Conservation (phyloP, 2,797 vertebrate genomes). For the Lacerta bilineata region DNA sequence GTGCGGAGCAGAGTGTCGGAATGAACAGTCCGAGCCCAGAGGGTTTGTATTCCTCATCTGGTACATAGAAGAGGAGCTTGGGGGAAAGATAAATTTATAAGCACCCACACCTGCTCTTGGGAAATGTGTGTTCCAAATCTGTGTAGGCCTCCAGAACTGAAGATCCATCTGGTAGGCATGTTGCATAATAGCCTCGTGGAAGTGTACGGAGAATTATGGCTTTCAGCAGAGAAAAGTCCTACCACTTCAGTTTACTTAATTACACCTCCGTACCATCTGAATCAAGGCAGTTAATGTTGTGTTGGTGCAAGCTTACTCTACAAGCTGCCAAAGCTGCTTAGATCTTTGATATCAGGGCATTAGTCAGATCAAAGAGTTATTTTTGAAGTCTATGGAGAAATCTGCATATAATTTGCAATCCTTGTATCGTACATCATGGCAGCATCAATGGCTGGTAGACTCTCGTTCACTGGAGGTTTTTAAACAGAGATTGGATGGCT, state of each 20-base stretch:
- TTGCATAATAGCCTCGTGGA: constrained; percentile 20
- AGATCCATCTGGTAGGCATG: constrained; percentile 16
- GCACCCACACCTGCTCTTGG: constrained; percentile 19
- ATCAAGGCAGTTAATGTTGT: not conserved
- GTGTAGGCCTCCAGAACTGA: constrained; percentile 20
- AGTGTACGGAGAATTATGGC: constrained; percentile 8
- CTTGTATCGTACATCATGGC: not conserved
- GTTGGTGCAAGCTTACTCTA: not conserved
- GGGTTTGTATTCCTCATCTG: constrained; percentile 3
- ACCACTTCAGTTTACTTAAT: constrained; percentile 2
- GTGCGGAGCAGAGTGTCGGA: not conserved
- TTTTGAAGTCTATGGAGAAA: not conserved
- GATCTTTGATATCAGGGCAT: not conserved
- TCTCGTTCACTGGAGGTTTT: too few species aligned
- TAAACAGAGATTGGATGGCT: too few species aligned
- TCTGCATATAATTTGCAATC: not conserved
- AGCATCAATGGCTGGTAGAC: not conserved
- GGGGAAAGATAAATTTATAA: constrained; percentile 14
- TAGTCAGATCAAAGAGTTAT: not conserved
- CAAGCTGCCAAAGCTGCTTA: not conserved
- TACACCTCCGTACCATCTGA: constrained; percentile 29
- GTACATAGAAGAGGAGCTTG: constrained; percentile 1
- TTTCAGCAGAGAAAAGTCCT: not conserved
- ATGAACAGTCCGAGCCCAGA: constrained; percentile 14
- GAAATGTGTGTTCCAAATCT: accelerated